A percentile compares a stretch with the other conserved stretches of the same genome.
These are phyloP conservation scores for Clarias pachynema DNA, from an alignment of 2,797 vertebrate genomes.

Conservation along the genomic window DNA sequence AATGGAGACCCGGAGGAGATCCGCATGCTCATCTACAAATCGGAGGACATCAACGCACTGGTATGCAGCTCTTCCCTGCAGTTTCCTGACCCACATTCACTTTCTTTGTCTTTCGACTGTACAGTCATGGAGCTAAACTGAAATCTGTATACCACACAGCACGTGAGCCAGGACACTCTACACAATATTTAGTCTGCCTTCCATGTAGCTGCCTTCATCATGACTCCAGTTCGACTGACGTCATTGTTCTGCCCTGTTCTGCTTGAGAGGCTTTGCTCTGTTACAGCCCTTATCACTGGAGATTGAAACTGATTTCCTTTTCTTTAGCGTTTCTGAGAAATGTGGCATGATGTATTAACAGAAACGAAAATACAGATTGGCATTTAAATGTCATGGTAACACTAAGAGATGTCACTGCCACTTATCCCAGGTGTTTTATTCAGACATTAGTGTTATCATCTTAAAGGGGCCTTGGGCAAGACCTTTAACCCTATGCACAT, in stretches of 20 bases:
- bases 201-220: conserved; percentile 11
- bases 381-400: background rate
- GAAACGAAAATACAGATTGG: background rate
- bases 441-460: background rate
- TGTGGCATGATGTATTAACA: background rate
- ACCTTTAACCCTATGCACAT: too few relatives aligned
- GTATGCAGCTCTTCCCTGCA: conserved; percentile 68
- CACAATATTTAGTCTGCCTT: conserved; percentile 50
- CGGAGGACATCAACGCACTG: conserved; percentile 94
- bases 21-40: conserved; percentile 94
- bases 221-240: conserved; percentile 7
- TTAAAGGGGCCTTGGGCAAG: background rate
- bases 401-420: background rate
- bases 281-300: background rate
- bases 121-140: conserved; percentile 2
- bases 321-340: background rate
- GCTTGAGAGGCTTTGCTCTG: background rate
- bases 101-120: conserved; percentile 25
- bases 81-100: conserved; percentile 34
- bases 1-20: conserved; percentile 96
- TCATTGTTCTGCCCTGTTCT: background rate
- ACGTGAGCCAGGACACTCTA: conserved; percentile 15
- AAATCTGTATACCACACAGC: conserved; percentile 49
- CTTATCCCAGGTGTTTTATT: background rate
- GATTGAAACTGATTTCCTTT: conserved; percentile 1